Evolutionary conservation across 2,797 vertebrate species (phyloP).

Genomic region (Chelidonichthys spinosus): DNA sequence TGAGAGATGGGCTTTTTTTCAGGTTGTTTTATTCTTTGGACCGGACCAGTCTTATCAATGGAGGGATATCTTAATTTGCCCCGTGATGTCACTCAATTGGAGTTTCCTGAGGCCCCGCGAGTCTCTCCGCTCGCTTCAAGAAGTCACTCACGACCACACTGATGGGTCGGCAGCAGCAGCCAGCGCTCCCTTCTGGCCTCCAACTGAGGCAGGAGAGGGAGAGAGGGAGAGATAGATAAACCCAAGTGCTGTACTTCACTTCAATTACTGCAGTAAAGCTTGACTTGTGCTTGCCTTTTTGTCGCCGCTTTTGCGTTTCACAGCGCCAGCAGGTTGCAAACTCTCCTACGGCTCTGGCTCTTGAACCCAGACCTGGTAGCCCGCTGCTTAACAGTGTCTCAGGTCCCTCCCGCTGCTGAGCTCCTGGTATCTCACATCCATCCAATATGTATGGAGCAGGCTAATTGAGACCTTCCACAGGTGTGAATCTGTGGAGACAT

Average conservation of each 20-base stretch:
- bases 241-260: conserved; percentile 48
- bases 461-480: conserved; percentile 29
- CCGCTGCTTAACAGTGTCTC: conserved; percentile 1
- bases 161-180: conserved; percentile 26
- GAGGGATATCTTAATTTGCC: conserved; percentile 20
- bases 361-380: conserved; percentile 23
- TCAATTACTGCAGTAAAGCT: conserved; percentile 51
- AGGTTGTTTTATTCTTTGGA: neutral
- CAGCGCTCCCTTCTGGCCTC: conserved; percentile 32
- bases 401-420: neutral
- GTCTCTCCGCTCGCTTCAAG: conserved; percentile 15
- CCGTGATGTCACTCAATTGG: conserved; percentile 4
- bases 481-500: conserved; percentile 19
- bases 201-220: conserved; percentile 3
- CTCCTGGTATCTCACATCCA: neutral
- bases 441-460: conserved; percentile 8
- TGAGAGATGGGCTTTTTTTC: neutral
- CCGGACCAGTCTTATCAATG: neutral
- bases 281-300: conserved; percentile 50
- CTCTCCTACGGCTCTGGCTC: conserved; percentile 14
- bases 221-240: conserved; percentile 29
- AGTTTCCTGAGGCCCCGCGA: conserved; percentile 14
- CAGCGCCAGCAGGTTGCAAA: conserved; percentile 19
- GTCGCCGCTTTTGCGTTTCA: conserved; percentile 28
- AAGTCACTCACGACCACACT: conserved; percentile 20